phyloP scores from a whole-genome alignment of 2,797 vertebrate genomes.

The Podargus strigoides region DNA sequence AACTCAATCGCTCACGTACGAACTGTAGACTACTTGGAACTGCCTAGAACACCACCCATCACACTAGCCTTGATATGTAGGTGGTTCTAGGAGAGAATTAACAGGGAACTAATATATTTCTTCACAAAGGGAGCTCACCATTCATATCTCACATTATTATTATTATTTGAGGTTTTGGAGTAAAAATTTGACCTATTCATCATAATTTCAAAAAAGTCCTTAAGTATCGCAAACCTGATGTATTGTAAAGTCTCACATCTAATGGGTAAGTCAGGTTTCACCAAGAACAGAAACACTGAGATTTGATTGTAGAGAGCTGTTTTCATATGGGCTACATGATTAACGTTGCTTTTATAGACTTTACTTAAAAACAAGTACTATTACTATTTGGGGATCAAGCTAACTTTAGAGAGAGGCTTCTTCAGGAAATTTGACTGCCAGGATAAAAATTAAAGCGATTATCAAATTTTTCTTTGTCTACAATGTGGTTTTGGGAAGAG shows the following conservation, averaged over 20 bases:
- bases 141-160: too few relatives aligned
- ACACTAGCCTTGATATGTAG: too few relatives aligned
- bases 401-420: conserved; percentile 37
- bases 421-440: conserved; percentile 17
- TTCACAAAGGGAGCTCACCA: not conserved
- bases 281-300: not conserved
- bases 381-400: conserved; percentile 4
- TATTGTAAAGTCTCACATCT: not conserved
- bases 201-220: not conserved
- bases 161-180: not conserved
- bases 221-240: not conserved
- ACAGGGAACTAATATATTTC: not conserved
- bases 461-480: not conserved
- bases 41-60: not conserved
- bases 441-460: not conserved
- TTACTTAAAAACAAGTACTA: not conserved
- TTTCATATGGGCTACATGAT: not conserved
- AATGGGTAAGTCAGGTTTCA: conserved; percentile 25
- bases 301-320: not conserved
- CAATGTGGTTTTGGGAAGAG: not conserved
- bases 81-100: not conserved
- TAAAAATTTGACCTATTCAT: conserved; percentile 7
- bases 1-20: not conserved
- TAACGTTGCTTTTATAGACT: not conserved
- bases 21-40: not conserved